A percentile compares a stretch with the other conserved stretches of the same genome.
Evolutionary conservation across 2,888 invertebrate genomes (phyloP).

Genomic region (Nowickia ferox): DNA sequence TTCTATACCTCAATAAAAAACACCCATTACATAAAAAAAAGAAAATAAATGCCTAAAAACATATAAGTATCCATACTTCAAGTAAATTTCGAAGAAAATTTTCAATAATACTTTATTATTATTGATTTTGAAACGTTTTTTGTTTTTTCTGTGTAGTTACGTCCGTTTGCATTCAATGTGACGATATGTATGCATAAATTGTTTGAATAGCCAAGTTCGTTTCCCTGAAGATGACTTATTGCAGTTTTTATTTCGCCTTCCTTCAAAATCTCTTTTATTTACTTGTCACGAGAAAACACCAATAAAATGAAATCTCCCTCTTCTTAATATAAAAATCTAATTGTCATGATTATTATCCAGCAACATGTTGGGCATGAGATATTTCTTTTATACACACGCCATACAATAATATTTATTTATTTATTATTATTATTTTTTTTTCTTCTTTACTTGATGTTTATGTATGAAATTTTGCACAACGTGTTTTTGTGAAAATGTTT

Average conservation of each 20-base stretch:
- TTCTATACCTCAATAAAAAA: too few relatives aligned
- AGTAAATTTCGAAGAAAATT: too few relatives aligned
- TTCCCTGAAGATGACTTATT: too few relatives aligned
- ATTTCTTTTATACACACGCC: not conserved
- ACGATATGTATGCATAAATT: too few relatives aligned
- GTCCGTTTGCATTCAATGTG: too few relatives aligned
- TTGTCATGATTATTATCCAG: conserved; percentile 53
- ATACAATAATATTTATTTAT: conserved; percentile 18
- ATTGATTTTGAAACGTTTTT: too few relatives aligned
- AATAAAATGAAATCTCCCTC: not conserved
- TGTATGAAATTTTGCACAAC: conserved; percentile 12
- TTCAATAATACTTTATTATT: too few relatives aligned
- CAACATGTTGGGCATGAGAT: conserved; percentile 60
- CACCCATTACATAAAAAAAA: too few relatives aligned
- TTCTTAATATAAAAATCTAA: conserved; percentile 8
- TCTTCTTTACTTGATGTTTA: not conserved
- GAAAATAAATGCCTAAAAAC: too few relatives aligned
- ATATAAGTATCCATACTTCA: too few relatives aligned
- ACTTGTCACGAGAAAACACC: not conserved
- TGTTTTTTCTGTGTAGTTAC: too few relatives aligned
- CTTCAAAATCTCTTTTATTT: not conserved
- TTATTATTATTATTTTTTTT: not conserved
- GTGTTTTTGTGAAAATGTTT: not conserved
- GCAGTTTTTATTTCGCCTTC: not conserved
- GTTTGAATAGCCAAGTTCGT: too few relatives aligned